Evolutionary conservation across 2,113 vertebrate species (phyloP), one percentile per base, ranked within the genome.

Genomic region (Rhabdornis inornatus): DNA sequence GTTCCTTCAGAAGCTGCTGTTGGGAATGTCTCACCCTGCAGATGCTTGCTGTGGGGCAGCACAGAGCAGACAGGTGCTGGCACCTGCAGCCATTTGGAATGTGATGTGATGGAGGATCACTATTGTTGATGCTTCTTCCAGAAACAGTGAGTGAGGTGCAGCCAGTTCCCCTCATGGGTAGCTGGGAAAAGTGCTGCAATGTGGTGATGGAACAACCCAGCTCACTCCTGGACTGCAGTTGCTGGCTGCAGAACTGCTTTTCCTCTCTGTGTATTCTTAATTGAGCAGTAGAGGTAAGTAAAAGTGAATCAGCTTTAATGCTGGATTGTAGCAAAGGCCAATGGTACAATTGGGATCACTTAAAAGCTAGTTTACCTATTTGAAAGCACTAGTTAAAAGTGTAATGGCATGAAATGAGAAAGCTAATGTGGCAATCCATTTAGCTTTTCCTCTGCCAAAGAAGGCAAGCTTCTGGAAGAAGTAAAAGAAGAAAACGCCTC

Each of bases 331-430:
- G 83, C 47, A 71, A 78, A 76, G 92, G 78, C 89, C 84, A 85
- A 2, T 47, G 47, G 77, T 50, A 42, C 89, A 69, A 39, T 66
- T 80, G 94, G 91, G 87, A 92, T 95, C 45, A n/a, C 90, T 95
- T 92, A 71, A 78, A 59, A 87, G 78, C 45, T 76, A n/a, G 83
- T 95, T 89, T 87, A 39, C 55, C 59, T 57, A 20, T 94, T 87
- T 92, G 90, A 76, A 80, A 93, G 68, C 66, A 17, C 80, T 59
- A 64, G 60, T 90, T 96, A 92, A 66, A 91, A 83, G 44, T 64
- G 44, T 94, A 82, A 76, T 60, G 65, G 47, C 74, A 72, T 14
- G 27, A 42, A 78, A 71, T 81, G 77, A 68, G 84, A 85, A 47
- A 76, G 60, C 37, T 87, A 40, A 81, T 84, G 83, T 40, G 71